phyloP scores from a whole-genome alignment of 2,113 vertebrate species.

The Platysteira castanea region DNA sequence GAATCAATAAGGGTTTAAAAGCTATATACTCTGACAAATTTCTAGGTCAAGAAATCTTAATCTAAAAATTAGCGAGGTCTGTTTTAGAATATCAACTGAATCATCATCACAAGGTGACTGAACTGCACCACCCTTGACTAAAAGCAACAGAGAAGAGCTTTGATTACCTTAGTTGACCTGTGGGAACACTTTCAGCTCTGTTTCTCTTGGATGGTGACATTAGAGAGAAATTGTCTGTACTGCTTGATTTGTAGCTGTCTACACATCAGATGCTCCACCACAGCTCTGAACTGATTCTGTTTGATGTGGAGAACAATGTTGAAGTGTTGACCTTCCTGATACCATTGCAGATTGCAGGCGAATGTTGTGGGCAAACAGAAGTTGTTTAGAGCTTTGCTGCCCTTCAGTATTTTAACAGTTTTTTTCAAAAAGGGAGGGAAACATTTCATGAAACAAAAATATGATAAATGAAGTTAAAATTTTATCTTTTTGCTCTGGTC shows the following conservation, averaged over 20 bases:
- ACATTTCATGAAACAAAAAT: constrained; percentile 17
- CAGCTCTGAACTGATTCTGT: constrained; percentile 63
- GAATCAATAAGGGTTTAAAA: not conserved
- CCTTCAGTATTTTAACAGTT: constrained; percentile 7
- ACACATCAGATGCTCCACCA: constrained; percentile 54
- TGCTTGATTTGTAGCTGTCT: constrained; percentile 65
- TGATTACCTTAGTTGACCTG: constrained; percentile 75
- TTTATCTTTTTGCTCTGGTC: not conserved
- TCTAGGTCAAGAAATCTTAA: not conserved
- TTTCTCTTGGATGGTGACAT: constrained; percentile 58
- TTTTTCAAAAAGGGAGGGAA: not conserved
- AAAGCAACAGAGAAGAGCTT: constrained; percentile 60
- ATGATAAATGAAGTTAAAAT: not conserved
- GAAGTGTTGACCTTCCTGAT: constrained; percentile 63
- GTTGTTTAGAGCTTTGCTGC: constrained; percentile 6
- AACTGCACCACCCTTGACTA: constrained; percentile 18
- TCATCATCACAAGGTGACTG: constrained; percentile 18
- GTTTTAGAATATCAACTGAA: constrained; percentile 32
- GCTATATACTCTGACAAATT: not conserved
- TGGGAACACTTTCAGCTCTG: constrained; percentile 59
- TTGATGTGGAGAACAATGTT: constrained; percentile 67
- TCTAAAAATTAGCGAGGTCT: not conserved
- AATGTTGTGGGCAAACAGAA: constrained; percentile 23
- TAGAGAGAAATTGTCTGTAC: constrained; percentile 61
- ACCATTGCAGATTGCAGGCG: constrained; percentile 30